Conservation (phyloP, 2,113 vertebrate species). For the Chlorodrepanis virens region DNA sequence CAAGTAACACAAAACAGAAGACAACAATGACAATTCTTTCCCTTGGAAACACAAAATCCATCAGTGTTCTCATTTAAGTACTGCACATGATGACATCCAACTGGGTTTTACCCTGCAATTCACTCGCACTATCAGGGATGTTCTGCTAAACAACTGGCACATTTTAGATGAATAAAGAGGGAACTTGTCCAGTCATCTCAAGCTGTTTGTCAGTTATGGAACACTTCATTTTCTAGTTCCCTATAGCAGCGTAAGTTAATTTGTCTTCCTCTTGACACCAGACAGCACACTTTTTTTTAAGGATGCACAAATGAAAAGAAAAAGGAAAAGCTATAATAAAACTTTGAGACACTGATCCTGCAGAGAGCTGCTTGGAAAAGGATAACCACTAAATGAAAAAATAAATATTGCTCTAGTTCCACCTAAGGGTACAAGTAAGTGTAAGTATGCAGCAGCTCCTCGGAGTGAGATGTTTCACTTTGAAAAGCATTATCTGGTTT, state of each 20-base stretch:
- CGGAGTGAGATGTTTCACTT: not conserved
- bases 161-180: conserved; percentile 24
- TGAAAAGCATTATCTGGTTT: not conserved
- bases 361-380: not conserved
- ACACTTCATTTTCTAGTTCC: conserved; percentile 53
- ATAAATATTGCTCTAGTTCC: conserved; percentile 2
- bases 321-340: not conserved
- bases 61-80: conserved; percentile 40
- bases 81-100: not conserved
- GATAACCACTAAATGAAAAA: not conserved
- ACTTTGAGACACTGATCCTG: not conserved
- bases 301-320: not conserved
- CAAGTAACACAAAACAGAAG: conserved; percentile 10
- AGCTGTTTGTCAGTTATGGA: conserved; percentile 16
- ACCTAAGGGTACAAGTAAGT: not conserved
- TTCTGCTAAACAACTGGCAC: conserved; percentile 3
- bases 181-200: conserved; percentile 52
- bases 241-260: conserved; percentile 2
- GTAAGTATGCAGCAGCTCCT: not conserved
- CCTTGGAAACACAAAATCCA: conserved; percentile 20
- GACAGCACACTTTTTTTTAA: not conserved
- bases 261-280: conserved; percentile 11
- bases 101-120: conserved; percentile 43
- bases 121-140: not conserved
- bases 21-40: conserved; percentile 6